Base-by-base conservation (phyloP, 2,888 invertebrate genomes). In the Yponomeuta evonymella region DNA sequence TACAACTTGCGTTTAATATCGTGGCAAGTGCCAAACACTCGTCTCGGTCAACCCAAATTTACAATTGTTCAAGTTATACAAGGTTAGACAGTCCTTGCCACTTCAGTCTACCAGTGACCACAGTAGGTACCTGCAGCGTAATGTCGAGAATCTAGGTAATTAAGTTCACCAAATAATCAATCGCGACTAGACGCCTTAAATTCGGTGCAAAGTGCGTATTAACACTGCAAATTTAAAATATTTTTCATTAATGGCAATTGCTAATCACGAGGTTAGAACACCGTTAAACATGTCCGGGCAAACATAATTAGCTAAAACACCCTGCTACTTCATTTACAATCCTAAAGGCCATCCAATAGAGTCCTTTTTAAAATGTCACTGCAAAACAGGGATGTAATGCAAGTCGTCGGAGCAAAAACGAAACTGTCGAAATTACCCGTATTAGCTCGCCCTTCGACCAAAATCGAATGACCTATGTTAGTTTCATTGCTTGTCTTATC, bases 391-490 rank as follows among this genome's bases (percentile, higher is more conserved):
- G 29, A 67, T 36, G 23, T 62, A 51, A 67, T 58, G 58, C 58
- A 67, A 67, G 64, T 58, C 62, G 33, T 62, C 10, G 36, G 67
- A 30, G 36, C 67, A 43, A 67, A 71, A 70, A 70, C 62, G 66
- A 51, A 72, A 12, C 51, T 15, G 15, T 58, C 51, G 51, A 58
- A 12, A 58, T 58, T 12, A 58, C 15, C 15, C 51, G 51, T 12
- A 12, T 15, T 15, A 58, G 15, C 15, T 58, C 4, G 51, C 51
- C 15, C 15, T 15, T 58, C 15, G 51, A 58, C 51, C 51, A 58
- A 15, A 15, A 15, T 58, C 15, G 2, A 5, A 15, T 58, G 51
- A 12, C 51, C 51, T 58, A 58, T 58, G 6, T 58, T 58, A 12
- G 51, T 58, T 58, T 58, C 15, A 58, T 15, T 58, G 51, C 15